A percentile compares a stretch with the other conserved stretches of the same genome.
Evolutionary conservation across 2,888 invertebrate species (phyloP).

Genomic region (Arrhopalites spinosus): DNA sequence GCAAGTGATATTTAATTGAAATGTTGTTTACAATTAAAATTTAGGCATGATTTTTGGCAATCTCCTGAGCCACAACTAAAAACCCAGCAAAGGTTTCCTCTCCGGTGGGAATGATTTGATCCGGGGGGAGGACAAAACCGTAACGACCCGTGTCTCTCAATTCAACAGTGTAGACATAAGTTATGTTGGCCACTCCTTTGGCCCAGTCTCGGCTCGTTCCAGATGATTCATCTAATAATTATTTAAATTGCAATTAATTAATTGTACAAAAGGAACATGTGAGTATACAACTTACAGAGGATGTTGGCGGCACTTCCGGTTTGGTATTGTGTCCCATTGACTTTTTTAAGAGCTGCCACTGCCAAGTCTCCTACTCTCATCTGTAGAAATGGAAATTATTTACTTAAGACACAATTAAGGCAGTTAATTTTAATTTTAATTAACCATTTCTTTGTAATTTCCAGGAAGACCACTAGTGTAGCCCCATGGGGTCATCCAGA

Average conservation of each 20-base stretch:
- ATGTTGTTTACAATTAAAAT: too few relatives aligned
- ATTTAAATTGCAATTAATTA: conserved; percentile 2
- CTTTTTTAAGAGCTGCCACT: conserved; percentile 56
- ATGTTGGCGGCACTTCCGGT: conserved; percentile 57
- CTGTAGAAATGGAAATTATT: conserved; percentile 1
- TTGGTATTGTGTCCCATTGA: conserved; percentile 57
- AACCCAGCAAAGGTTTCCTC: conserved; percentile 53
- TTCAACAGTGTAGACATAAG: conserved; percentile 60
- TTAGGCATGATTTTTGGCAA: too few relatives aligned
- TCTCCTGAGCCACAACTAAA: conserved; percentile 46
- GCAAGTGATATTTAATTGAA: too few relatives aligned
- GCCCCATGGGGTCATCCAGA: too few relatives aligned
- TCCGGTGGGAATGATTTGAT: conserved; percentile 58
- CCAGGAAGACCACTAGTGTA: too few relatives aligned
- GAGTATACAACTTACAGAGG: conserved; percentile 50
- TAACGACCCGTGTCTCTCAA: conserved; percentile 60
- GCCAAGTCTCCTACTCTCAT: conserved; percentile 56
- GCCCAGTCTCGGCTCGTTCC: conserved; percentile 55
- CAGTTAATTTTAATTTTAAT: too few relatives aligned
- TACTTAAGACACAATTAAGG: too few relatives aligned
- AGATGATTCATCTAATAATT: conserved; percentile 40
- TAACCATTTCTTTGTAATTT: too few relatives aligned
- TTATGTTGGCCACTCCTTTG: conserved; percentile 49
- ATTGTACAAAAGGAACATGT: neutral
- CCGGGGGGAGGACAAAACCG: conserved; percentile 61